Conservation (phyloP, 2,113 vertebrate genomes). For the Lynx canadensis region DNA sequence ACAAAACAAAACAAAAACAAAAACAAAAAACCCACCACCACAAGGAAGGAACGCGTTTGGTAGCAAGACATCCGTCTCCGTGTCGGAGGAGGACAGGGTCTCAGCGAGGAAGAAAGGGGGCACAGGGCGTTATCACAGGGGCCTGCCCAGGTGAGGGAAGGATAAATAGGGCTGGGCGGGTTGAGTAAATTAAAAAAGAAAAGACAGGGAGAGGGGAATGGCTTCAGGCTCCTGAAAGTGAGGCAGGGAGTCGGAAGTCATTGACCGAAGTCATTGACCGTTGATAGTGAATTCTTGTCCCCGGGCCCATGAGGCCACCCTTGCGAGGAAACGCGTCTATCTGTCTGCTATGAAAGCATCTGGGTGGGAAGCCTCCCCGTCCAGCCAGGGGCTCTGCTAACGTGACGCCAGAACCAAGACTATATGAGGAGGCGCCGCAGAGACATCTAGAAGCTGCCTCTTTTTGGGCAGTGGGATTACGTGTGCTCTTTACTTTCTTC, state of each 20-base stretch:
- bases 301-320: not conserved
- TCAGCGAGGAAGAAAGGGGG: not conserved
- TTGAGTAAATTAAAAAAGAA: not conserved
- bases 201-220: not conserved
- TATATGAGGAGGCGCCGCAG: not conserved
- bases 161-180: not conserved
- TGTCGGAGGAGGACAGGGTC: not conserved
- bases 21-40: not conserved
- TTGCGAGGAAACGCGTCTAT: not conserved
- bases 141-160: not conserved
- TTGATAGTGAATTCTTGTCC: not conserved
- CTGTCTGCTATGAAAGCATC: not conserved
- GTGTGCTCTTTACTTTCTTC: constrained; percentile 42
- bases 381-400: not conserved
- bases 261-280: not conserved
- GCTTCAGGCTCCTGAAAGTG: not conserved
- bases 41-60: not conserved
- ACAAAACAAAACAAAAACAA: not conserved
- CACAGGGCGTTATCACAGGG: rapidly evolving
- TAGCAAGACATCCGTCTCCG: not conserved
- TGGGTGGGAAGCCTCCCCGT: not conserved
- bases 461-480: not conserved
- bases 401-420: not conserved
- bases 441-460: not conserved
- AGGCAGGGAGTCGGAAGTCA: not conserved